Evolutionary conservation across 2,888 invertebrate species (phyloP), one percentile per base, ranked within the genome.

Genomic region (Lepidochrysops patricia): DNA sequence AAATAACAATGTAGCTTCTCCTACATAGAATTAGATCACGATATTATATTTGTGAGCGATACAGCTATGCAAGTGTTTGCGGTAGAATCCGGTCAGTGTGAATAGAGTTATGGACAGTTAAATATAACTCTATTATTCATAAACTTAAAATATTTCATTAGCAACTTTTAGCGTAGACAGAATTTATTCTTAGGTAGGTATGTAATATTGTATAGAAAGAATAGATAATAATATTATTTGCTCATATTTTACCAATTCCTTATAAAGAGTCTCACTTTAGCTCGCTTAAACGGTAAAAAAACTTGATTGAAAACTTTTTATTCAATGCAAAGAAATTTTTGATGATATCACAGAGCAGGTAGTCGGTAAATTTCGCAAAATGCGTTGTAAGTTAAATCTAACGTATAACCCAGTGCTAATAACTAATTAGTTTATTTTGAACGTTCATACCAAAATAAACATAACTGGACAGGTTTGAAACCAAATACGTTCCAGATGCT

Each of bases 401-500:
- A 43, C 15, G 37, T 43, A 15, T 7, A 43, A 50, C n/a, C 25
- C 26, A 50, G 6, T 29, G 29, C 19, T 19, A 19, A 19, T 29
- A 29, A 7, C 54, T 32, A 32, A 54, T 32, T 54, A 54, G 29
- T 54, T 29, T 27, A 54, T 27, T 29, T 43, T 54, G 19, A 32
- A 29, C 29, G 29, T 54, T 54, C 5, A 29, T 52, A 26, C 13
- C n/a, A 52, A 54, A 59, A 52, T 25, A 27, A 35, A 52, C 19
- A 59, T 19, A 43, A 48, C 27, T 37, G 43, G 49, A 57, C 35
- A 37, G 27, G 49, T 43, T 50, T 49, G 27, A 60, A 57, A 57
- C 57, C 13, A 50, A 74, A 82, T 74, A 70, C 66, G 64, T 75
- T 75, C 69, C 82, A 80, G 76, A 77, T 60, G 64, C 71, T 58